These are phyloP conservation scores for Oncorhynchus clarkii DNA, from an alignment of 2,113 vertebrate genomes.

Conservation along the genomic window DNA sequence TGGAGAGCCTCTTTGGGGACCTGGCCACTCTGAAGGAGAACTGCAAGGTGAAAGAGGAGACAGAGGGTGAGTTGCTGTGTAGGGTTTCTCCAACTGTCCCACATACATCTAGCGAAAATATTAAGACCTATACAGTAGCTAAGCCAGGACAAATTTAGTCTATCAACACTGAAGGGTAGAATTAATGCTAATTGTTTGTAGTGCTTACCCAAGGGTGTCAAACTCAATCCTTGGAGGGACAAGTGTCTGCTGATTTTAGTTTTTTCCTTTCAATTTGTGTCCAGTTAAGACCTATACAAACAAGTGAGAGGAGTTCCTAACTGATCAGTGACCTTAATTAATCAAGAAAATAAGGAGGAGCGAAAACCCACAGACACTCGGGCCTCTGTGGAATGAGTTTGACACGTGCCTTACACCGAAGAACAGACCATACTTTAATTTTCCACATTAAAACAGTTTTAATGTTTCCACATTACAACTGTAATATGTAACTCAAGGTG, in stretches of 20 bases:
- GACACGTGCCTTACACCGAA: not conserved
- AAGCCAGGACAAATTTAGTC: not conserved
- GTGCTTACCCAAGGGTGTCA: not conserved
- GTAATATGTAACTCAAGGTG: slow-evolving; percentile 56
- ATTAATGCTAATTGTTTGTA: not conserved
- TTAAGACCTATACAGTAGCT: not conserved
- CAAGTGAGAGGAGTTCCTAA: too few relatives aligned
- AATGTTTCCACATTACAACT: not conserved
- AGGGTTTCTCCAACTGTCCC: not conserved
- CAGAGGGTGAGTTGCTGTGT: slow-evolving; percentile 38
- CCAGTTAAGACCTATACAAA: too few relatives aligned
- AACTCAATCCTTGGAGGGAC: not conserved
- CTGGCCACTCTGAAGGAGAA: slow-evolving; percentile 76
- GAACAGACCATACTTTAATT: not conserved
- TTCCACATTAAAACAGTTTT: not conserved
- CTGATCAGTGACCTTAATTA: too few relatives aligned
- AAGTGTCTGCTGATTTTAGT: too few relatives aligned
- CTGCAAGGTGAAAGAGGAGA: slow-evolving; percentile 49
- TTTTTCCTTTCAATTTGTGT: too few relatives aligned
- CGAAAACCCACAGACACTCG: too few relatives aligned
- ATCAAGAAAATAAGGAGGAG: too few relatives aligned
- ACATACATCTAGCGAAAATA: not conserved
- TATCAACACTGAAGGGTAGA: too few relatives aligned
- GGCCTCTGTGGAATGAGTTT: too few relatives aligned
- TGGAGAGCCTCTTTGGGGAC: slow-evolving; percentile 90